A percentile compares a stretch with the other conserved stretches of the same genome.
These are phyloP conservation scores for Chironomus tentans DNA, from an alignment of 2,888 invertebrate genomes.

Conservation along the genomic window DNA sequence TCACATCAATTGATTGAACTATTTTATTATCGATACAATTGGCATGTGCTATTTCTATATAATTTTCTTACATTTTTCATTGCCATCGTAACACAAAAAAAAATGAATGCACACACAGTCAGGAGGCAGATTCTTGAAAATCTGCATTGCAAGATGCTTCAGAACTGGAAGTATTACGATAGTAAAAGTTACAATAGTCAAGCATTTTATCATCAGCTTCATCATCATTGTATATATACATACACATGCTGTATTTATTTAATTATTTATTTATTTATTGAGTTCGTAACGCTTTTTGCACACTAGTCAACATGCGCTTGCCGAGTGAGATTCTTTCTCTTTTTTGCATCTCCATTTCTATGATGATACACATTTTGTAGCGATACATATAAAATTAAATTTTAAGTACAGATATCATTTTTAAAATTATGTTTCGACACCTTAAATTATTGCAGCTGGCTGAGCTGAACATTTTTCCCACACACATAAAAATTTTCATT, in stretches of 20 bases:
- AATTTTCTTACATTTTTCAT: not conserved
- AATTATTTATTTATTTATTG: not conserved
- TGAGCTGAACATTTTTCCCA: too few species aligned
- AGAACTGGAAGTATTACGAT: not conserved
- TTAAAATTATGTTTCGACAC: too few species aligned
- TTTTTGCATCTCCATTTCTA: not conserved
- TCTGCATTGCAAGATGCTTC: not conserved
- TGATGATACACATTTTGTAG: too few species aligned
- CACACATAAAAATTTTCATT: too few species aligned
- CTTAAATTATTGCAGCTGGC: too few species aligned
- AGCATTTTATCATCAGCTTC: not conserved
- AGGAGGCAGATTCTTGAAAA: not conserved
- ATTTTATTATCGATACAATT: not conserved
- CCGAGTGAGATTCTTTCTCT: not conserved
- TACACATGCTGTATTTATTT: too few species aligned
- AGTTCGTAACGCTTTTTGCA: conserved; percentile 12
- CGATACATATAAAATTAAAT: too few species aligned
- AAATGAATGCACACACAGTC: not conserved
- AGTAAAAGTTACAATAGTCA: not conserved
- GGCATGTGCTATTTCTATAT: not conserved
- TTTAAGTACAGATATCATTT: too few species aligned
- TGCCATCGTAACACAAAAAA: not conserved
- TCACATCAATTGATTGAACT: not conserved
- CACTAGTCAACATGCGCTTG: not conserved
- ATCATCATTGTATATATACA: not conserved